Evolutionary conservation across 2,113 vertebrate species (phyloP).

Genomic region (Rostratula benghalensis): DNA sequence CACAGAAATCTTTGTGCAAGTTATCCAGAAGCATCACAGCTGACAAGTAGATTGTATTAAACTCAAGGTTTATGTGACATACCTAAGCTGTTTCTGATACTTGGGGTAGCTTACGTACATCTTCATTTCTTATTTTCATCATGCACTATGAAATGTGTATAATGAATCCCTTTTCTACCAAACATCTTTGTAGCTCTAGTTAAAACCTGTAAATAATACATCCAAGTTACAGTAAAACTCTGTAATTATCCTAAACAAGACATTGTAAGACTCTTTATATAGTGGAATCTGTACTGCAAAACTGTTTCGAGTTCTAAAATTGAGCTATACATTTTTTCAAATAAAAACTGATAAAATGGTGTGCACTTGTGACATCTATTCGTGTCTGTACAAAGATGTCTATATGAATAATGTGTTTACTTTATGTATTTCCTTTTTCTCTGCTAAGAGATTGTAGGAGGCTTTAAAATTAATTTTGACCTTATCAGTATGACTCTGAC

Average conservation of each 20-base stretch:
- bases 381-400: background rate
- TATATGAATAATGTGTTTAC: background rate
- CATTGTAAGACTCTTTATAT: background rate
- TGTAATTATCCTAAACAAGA: background rate
- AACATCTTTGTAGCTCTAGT: background rate
- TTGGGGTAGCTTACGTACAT: background rate
- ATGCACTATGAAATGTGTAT: accelerated
- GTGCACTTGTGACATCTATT: background rate
- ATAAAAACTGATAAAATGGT: background rate
- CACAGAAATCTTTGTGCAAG: background rate
- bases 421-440: background rate
- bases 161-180: background rate
- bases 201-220: background rate
- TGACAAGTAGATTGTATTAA: background rate
- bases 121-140: background rate
- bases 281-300: background rate
- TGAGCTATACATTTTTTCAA: background rate
- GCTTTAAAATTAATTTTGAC: background rate
- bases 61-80: background rate
- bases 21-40: background rate
- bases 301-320: background rate
- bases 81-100: background rate
- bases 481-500: background rate
- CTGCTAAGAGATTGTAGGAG: background rate
- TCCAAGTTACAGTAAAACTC: background rate